Evolutionary conservation across 37 sponge, comb jelly and placozoan species (phyloP).

Genomic region (Theonella swinhoei): DNA sequence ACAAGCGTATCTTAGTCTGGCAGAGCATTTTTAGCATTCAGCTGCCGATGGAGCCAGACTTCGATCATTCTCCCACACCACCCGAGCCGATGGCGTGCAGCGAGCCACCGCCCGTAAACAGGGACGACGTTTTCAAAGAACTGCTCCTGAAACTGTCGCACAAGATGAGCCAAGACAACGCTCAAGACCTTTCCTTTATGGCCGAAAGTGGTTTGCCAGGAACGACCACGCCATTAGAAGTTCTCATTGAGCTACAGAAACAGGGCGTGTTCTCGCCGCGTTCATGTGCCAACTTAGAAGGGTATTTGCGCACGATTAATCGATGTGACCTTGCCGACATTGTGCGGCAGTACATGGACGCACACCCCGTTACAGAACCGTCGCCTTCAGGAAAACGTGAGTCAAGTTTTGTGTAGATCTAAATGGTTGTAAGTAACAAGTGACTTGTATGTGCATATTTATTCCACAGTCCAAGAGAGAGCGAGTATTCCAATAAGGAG

Average conservation of each 20-base stretch:
- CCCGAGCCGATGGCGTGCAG: background rate
- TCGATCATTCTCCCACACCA: background rate
- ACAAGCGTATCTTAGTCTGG: no score
- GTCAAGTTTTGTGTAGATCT: no score
- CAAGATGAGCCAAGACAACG: background rate
- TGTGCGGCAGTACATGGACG: background rate
- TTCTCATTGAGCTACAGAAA: background rate
- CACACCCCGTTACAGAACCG: background rate
- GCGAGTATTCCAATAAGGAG: background rate
- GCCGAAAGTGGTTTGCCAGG: background rate
- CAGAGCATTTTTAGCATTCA: no score
- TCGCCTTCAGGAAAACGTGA: no score
- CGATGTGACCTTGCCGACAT: background rate
- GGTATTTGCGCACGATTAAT: background rate
- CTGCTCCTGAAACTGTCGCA: background rate
- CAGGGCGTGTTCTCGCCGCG: background rate
- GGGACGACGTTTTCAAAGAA: background rate
- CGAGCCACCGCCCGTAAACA: background rate
- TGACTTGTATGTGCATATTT: no score
- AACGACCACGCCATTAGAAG: background rate
- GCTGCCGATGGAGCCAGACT: background rate
- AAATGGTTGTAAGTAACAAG: no score
- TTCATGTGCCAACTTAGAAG: background rate
- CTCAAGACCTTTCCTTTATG: background rate
- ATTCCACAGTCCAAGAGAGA: no score